phyloP scores from a whole-genome alignment of 2,797 vertebrate species.

The Hephaestus fuliginosus region DNA sequence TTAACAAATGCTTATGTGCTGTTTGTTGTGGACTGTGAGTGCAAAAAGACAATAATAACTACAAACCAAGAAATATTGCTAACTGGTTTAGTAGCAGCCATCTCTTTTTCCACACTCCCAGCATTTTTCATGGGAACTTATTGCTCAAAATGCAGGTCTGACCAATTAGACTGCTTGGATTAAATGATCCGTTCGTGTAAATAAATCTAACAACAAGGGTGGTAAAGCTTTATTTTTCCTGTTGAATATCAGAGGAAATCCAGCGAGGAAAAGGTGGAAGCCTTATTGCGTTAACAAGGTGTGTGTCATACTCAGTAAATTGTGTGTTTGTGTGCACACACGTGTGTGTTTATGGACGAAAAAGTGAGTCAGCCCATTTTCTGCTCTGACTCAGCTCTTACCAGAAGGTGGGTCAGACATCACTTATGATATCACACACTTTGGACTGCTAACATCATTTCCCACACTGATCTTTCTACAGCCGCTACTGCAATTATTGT shows the following conservation, averaged over 20 bases:
- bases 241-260: not conserved
- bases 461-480: conserved; percentile 23
- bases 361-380: conserved; percentile 28
- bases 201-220: not conserved
- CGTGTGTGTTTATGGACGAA: not conserved
- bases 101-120: not conserved
- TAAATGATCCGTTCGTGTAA: conserved; percentile 13
- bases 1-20: not conserved
- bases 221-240: not conserved
- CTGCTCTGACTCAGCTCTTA: conserved; percentile 52
- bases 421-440: conserved; percentile 31
- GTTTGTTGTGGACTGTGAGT: not conserved
- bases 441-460: conserved; percentile 41
- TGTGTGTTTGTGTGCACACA: not conserved
- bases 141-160: not conserved
- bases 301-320: conserved; percentile 1
- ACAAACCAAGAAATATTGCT: not conserved
- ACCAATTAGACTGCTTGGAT: conserved; percentile 11
- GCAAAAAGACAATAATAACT: not conserved
- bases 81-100: not conserved
- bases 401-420: conserved; percentile 50
- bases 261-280: conserved; percentile 4
- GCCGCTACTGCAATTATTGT: conserved; percentile 31
- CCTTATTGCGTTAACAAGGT: conserved; percentile 27
- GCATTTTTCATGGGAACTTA: conserved; percentile 4